Conservation (phyloP, 53 echinoderm and acorn worm species). For the Stichopus horrens region DNA sequence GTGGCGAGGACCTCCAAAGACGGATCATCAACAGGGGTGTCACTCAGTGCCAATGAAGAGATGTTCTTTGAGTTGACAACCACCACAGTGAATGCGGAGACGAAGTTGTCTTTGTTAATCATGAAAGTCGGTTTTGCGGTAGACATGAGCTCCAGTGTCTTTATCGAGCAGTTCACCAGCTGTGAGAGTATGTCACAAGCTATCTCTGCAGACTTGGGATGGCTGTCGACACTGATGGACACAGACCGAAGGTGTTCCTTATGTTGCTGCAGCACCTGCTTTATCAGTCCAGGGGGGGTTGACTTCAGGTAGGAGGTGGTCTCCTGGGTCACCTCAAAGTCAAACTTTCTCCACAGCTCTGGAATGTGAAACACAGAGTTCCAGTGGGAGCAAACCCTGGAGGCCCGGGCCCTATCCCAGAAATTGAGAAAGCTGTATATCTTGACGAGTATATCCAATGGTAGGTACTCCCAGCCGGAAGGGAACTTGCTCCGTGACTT, state of each 20-base stretch:
- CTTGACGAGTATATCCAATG: slow-evolving; percentile 51
- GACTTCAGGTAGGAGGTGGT: slow-evolving; percentile 73
- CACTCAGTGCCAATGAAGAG: slow-evolving; percentile 69
- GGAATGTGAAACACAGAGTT: slow-evolving; percentile 70
- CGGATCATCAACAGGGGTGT: slow-evolving; percentile 88
- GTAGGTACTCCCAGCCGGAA: slow-evolving; percentile 45
- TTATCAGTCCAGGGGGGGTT: slow-evolving; percentile 71
- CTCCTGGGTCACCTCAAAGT: slow-evolving; percentile 76
- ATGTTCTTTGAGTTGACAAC: slow-evolving; percentile 70
- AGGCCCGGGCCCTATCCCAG: slow-evolving; percentile 64
- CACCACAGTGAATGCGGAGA: slow-evolving; percentile 64
- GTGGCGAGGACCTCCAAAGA: slow-evolving; percentile 67
- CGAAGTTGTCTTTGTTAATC: slow-evolving; percentile 66
- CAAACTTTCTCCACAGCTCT: slow-evolving; percentile 82
- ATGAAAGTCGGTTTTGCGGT: slow-evolving; percentile 67
- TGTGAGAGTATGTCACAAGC: slow-evolving; percentile 78
- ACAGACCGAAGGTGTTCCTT: slow-evolving; percentile 72
- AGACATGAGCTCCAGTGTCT: slow-evolving; percentile 80
- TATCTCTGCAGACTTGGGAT: slow-evolving; percentile 65
- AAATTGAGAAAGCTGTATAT: slow-evolving; percentile 69
- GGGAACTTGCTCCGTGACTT: slow-evolving; percentile 2
- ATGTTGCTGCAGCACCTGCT: slow-evolving; percentile 78
- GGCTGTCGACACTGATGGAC: slow-evolving; percentile 81
- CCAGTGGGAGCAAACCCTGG: slow-evolving; percentile 78
- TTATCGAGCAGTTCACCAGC: slow-evolving; percentile 73